These are phyloP conservation scores for Zoroaster sp. DNA, from an alignment of 53 echinoderm and acorn worm species.

Conservation along the genomic window DNA sequence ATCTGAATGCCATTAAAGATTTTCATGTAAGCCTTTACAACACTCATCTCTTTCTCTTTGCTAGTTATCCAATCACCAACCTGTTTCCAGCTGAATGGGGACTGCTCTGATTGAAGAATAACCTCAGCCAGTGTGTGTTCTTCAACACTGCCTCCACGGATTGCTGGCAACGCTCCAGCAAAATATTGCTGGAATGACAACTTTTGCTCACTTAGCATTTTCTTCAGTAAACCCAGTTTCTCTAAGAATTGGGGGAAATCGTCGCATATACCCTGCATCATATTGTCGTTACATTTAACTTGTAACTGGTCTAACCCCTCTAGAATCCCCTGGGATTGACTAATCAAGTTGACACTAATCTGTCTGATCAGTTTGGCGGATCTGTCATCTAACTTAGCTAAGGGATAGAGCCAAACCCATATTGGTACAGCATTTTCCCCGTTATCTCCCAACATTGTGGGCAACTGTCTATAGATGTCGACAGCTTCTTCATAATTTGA, in stretches of 20 bases:
- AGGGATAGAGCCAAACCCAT: conserved; percentile 47
- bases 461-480: conserved; percentile 31
- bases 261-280: not conserved
- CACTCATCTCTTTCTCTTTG: conserved; percentile 36
- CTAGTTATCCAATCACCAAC: conserved; percentile 26
- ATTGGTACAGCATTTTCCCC: conserved; percentile 57
- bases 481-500: conserved; percentile 46
- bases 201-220: conserved; percentile 8
- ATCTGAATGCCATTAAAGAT: not conserved
- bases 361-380: not conserved
- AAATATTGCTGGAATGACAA: conserved; percentile 31
- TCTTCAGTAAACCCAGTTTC: conserved; percentile 25
- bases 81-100: conserved; percentile 23
- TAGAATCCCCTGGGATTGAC: conserved; percentile 34
- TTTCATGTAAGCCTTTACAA: conserved; percentile 18
- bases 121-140: conserved; percentile 33
- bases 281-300: conserved; percentile 47
- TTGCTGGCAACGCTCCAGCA: not conserved
- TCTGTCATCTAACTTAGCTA: conserved; percentile 9
- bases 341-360: conserved; percentile 27
- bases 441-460: conserved; percentile 43
- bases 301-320: conserved; percentile 35
- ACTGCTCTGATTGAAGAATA: not conserved
- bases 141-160: conserved; percentile 41
- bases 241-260: conserved; percentile 42